A percentile compares a stretch with the other conserved stretches of the same genome.
Conservation (phyloP, 2,113 vertebrate genomes). For the pig (Sus scrofa) region T2T-Sscrofa CM000817.6:10175001-10175500, state of each 20-base stretch:
- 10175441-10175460: background rate
- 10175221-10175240: background rate
- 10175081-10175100: background rate
- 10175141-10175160: background rate
- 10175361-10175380: background rate
- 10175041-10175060: background rate
- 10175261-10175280: background rate
- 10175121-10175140: background rate
- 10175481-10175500: slow-evolving; percentile 50
- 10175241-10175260: background rate
- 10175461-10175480: slow-evolving; percentile 56
- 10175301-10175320: background rate
- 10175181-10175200: background rate
- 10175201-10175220: background rate
- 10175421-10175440: slow-evolving; percentile 17
- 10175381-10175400: slow-evolving; percentile 14
- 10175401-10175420: background rate
- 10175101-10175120: background rate
- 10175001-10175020: background rate
- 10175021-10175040: slow-evolving; percentile 6
- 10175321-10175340: background rate
- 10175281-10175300: background rate
- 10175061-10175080: background rate
- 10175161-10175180: background rate
- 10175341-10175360: slow-evolving; percentile 50